A percentile compares a stretch with the other conserved stretches of the same genome.
These are phyloP conservation scores for Linurgus olivaceus DNA, from an alignment of 2,797 vertebrate species.

Conservation along the genomic window DNA sequence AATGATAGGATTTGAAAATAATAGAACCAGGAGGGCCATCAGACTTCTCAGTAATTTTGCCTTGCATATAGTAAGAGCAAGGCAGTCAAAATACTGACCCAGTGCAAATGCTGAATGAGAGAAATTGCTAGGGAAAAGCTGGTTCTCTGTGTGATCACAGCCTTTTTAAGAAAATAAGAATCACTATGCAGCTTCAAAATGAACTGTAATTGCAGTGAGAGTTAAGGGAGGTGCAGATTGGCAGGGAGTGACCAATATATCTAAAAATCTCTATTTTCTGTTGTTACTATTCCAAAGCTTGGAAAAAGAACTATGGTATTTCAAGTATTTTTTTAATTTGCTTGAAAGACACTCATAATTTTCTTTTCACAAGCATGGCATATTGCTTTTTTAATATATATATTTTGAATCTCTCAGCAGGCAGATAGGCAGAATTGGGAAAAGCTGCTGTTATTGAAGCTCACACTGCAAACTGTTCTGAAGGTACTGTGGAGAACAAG, in stretches of 20 bases:
- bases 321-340: not conserved
- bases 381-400: not conserved
- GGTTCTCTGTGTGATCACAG: not conserved
- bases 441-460: not conserved
- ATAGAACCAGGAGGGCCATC: not conserved
- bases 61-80: not conserved
- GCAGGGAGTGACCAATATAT: not conserved
- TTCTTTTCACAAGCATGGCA: not conserved
- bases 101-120: not conserved
- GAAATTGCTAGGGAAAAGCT: not conserved
- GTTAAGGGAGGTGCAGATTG: not conserved
- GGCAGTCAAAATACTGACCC: not conserved
- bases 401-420: not conserved
- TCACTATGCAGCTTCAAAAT: not conserved
- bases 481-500: not conserved
- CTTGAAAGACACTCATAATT: not conserved
- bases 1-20: not conserved
- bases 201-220: not conserved
- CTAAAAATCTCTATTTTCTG: not conserved
- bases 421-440: not conserved
- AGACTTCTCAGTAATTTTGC: not conserved
- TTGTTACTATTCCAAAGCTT: not conserved
- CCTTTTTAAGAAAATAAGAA: not conserved
- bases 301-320: not conserved
- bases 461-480: not conserved